phyloP scores from a whole-genome alignment of 1,140 invertebrate genomes.

The Marisa cornuarietis region DNA sequence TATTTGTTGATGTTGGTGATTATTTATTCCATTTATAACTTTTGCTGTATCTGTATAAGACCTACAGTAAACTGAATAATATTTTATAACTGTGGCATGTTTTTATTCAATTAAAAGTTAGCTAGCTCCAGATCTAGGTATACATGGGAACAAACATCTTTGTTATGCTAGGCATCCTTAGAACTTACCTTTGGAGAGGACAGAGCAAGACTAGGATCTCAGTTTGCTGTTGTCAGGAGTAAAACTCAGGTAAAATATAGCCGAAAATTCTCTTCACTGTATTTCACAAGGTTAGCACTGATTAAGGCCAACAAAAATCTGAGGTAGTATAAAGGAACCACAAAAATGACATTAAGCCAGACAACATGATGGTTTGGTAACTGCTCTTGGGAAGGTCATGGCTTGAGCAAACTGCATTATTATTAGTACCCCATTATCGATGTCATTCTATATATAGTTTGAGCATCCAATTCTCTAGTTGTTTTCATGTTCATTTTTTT shows the following conservation, averaged over 20 bases:
- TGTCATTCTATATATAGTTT: neutral
- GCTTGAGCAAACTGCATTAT: neutral
- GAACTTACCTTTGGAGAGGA: slow-evolving; percentile 33
- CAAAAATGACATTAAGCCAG: no score
- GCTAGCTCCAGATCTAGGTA: neutral
- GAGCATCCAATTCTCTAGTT: neutral
- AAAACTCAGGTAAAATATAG: slow-evolving; percentile 26
- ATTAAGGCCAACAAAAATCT: no score
- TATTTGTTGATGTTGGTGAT: no score
- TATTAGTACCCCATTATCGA: neutral
- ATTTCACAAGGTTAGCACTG: neutral
- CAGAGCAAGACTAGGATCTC: slow-evolving; percentile 34
- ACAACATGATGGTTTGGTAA: neutral
- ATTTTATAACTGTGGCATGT: neutral
- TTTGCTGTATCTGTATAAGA: neutral
- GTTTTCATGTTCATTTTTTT: neutral
- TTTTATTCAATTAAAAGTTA: neutral
- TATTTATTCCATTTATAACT: neutral
- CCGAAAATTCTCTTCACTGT: neutral
- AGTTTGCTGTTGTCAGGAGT: slow-evolving; percentile 33
- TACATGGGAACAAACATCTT: no score
- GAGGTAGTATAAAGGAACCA: no score
- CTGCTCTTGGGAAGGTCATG: neutral
- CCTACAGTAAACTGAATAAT: neutral
- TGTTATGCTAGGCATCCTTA: slow-evolving; percentile 29